Base-by-base conservation (phyloP, 2,113 vertebrate genomes). In the Cromileptes altivelis region DNA sequence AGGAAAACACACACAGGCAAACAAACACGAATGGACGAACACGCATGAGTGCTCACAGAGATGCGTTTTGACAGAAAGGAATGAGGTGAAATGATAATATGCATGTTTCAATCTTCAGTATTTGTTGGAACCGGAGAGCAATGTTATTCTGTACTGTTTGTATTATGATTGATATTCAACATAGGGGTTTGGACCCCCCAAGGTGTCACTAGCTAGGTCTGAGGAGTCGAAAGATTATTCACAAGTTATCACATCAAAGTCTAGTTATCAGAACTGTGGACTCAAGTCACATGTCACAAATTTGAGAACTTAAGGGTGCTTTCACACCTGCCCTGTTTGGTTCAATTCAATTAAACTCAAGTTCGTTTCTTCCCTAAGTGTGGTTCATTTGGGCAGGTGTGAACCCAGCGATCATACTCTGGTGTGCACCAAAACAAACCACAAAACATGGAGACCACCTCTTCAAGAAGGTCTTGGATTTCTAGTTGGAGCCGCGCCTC, bases 11-110 rank as follows among this genome's bases (percentile, higher is more conserved):
- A 80, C 17, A 25, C 61, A 53, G 3, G 21, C 23, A 45, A 11
- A 63, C 72, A 75, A 21, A 75, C 62, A 75, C 55, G 70, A 11
- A 3, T 6, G 18, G 10, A 56, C 65, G 50, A 50, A 64, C 52
- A 76, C 18, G 42, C 23, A 75, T 45, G 62, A 67, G 14, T 23
- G 37, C 70, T 72, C 53, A 50, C 63, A 47, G 58, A 76, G 18
- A 50, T 15, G 45, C 11, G 53, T 17, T 70, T 40, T 45, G 17
- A 85, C 27, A 79, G 52, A 61, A 57, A 19, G 17, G 30, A 80
- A 10, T 60, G 33, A 77, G 2, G 49, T 37, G 60, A 60, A 3
- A 67, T 2, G 13, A 13, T 27, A 45, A 53, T 10, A 33, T 45
- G 19, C 19, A 30, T 6, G 33, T 55, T 21, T 55, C 18, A 1